phyloP scores from a whole-genome alignment of 2,113 vertebrate genomes.

The Mugil cephalus region DNA sequence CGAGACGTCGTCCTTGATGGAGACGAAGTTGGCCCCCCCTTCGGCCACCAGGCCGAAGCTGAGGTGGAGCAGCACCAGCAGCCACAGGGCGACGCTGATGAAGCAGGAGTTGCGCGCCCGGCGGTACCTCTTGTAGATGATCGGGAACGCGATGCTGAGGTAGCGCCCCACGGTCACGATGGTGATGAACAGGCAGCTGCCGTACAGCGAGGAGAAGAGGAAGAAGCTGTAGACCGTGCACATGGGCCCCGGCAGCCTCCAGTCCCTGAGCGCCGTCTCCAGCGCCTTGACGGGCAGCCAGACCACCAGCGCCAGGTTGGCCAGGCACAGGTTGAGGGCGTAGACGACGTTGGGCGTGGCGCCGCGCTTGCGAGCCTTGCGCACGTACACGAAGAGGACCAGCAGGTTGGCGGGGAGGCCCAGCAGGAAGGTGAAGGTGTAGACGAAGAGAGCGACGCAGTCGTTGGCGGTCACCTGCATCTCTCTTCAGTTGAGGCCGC shows the following conservation, averaged over 20 bases:
- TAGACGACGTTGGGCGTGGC: constrained; percentile 87
- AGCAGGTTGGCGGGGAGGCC: constrained; percentile 85
- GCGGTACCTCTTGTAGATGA: constrained; percentile 86
- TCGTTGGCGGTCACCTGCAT: constrained; percentile 50
- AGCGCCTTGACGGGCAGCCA: constrained; percentile 83
- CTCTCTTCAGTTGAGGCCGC: constrained; percentile 28
- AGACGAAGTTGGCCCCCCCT: constrained; percentile 73
- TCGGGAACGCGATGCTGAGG: constrained; percentile 86
- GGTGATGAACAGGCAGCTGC: constrained; percentile 85
- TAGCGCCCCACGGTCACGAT: constrained; percentile 84
- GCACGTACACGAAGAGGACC: constrained; percentile 81
- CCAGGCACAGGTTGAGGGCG: constrained; percentile 85
- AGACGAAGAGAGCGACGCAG: constrained; percentile 70
- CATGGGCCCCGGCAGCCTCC: constrained; percentile 75
- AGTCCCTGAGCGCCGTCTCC: constrained; percentile 75
- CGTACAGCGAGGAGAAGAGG: constrained; percentile 84
- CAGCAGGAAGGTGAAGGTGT: constrained; percentile 83
- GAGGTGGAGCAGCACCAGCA: constrained; percentile 78
- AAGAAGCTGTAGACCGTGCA: constrained; percentile 85
- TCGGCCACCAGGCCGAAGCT: constrained; percentile 71
- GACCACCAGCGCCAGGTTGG: constrained; percentile 83
- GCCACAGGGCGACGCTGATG: constrained; percentile 81
- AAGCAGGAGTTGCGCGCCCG: constrained; percentile 78
- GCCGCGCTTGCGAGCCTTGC: constrained; percentile 81
- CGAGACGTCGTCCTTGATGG: constrained; percentile 29